Evolutionary conservation across 2,797 vertebrate genomes (phyloP).

Genomic region (Ataeniobius toweri): DNA sequence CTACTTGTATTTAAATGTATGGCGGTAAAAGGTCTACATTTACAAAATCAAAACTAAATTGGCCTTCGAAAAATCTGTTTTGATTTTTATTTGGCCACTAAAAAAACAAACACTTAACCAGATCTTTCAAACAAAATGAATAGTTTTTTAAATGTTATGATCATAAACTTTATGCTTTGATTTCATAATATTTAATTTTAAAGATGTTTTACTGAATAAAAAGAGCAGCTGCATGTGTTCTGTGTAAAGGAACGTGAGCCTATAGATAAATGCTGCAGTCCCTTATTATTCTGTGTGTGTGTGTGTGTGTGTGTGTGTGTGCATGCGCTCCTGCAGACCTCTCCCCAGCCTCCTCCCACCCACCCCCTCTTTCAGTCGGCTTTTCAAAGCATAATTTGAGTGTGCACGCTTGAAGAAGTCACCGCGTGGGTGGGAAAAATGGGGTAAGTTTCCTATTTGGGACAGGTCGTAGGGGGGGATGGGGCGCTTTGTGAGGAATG

Average conservation of each 20-base stretch:
- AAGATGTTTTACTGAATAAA: not conserved
- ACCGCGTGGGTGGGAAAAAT: slow-evolving; percentile 75
- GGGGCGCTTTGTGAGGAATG: slow-evolving; percentile 85
- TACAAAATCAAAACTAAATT: not conserved
- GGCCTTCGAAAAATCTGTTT: not conserved
- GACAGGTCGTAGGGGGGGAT: slow-evolving; percentile 73
- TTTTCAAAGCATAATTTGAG: slow-evolving; percentile 62
- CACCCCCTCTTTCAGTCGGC: slow-evolving; percentile 30
- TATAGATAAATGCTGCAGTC: slow-evolving; percentile 36
- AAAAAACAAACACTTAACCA: not conserved
- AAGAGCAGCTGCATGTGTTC: not conserved
- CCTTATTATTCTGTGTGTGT: slow-evolving; percentile 12
- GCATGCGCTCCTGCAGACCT: slow-evolving; percentile 6
- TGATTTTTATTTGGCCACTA: not conserved
- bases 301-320: slow-evolving; percentile 17
- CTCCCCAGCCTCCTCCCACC: not conserved
- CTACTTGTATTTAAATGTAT: not conserved
- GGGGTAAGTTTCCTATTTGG: slow-evolving; percentile 79
- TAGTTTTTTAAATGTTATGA: not conserved
- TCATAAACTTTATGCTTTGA: not conserved
- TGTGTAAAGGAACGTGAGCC: not conserved
- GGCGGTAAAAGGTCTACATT: not conserved
- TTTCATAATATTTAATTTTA: not conserved
- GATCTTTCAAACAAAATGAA: not conserved
- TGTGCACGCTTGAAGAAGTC: slow-evolving; percentile 69